phyloP scores from a whole-genome alignment of 1,140 invertebrate species.

The Brachionus calyciflorus region DNA sequence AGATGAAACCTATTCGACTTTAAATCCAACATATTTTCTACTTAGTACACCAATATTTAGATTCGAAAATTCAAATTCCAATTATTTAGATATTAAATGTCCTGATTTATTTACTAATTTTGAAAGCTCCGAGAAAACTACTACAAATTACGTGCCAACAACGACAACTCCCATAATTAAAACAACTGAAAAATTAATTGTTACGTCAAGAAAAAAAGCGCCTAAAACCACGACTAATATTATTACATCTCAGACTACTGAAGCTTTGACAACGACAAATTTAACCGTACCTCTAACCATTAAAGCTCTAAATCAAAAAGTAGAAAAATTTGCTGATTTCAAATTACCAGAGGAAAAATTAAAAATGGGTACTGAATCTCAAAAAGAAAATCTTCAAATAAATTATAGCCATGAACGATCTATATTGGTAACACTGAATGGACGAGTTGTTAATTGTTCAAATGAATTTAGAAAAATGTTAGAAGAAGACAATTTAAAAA shows the following conservation, averaged over 20 bases:
- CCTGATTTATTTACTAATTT: not conserved
- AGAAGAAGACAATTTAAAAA: not conserved
- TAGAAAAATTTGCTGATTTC: not conserved
- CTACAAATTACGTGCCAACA: too few relatives aligned
- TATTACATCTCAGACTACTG: not conserved
- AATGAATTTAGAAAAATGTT: not conserved
- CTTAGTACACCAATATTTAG: conserved; percentile 22
- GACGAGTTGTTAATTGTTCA: not conserved
- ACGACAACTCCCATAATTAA: too few relatives aligned
- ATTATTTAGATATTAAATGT: not conserved
- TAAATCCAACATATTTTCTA: conserved; percentile 29
- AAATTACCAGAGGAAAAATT: not conserved
- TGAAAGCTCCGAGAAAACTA: not conserved
- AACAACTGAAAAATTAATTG: not conserved
- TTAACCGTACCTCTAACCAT: not conserved
- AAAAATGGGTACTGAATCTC: not conserved
- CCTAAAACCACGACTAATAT: not conserved
- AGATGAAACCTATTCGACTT: conserved; percentile 21
- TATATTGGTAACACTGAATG: not conserved
- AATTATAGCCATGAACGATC: not conserved
- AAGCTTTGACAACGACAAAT: not conserved
- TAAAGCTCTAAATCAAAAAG: conserved; percentile 18
- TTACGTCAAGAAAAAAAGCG: not conserved
- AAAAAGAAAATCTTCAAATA: not conserved
- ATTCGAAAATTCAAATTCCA: conserved; percentile 15